Base-by-base conservation (phyloP, 2,797 vertebrate species). In the Loriculus beryllinus region DNA sequence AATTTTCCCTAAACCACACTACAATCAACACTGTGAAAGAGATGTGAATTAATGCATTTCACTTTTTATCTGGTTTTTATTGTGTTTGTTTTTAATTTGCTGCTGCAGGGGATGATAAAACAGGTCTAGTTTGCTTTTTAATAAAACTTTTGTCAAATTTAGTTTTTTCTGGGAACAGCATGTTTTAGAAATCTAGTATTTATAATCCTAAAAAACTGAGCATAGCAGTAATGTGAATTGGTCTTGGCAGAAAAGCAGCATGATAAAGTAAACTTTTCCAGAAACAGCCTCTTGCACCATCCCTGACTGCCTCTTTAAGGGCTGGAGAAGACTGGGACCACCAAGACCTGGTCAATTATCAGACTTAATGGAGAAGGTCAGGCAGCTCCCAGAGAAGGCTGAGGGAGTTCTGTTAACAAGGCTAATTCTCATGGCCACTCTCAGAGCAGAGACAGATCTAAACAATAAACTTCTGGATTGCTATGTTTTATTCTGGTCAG, bases 391-490 rank as follows among this genome's bases (percentile, higher is more conserved):
- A 89, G 39, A 65, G 29, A 59, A 76, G 67, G 54, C 52, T 35
- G 21, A 84, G 59, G 19, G 63, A 64, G 29, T 51, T 82, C 52
- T 0, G 0, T 71, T 71, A 64, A 64, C 0, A 0, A 92, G n/a
- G 64, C 43, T 42, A 69, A 78, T 79, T 93, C 68, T 86, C 71
- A 65, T 7, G 35, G 67, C 25, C 60, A 8, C 5, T 45, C 51
- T 45, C 19, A 64, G 40, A 78, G 65, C 45, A 40, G 35, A 67
- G 42, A 6, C 1, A 2, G 23, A 40, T 25, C 12, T 22, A 43
- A 79, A 47, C 23, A 88, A 39, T 37, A 62, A 37, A 64, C 42
- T 54, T 62, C 16, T 52, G 45, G 45, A 81, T 31, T 28, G 23
- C n/a, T 79, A 18, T 4, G 4, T 45, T 84, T 80, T 69, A 80